These are phyloP conservation scores for Drosophila repleta DNA, from an alignment of 1,140 invertebrate genomes.

Conservation along the genomic window DNA sequence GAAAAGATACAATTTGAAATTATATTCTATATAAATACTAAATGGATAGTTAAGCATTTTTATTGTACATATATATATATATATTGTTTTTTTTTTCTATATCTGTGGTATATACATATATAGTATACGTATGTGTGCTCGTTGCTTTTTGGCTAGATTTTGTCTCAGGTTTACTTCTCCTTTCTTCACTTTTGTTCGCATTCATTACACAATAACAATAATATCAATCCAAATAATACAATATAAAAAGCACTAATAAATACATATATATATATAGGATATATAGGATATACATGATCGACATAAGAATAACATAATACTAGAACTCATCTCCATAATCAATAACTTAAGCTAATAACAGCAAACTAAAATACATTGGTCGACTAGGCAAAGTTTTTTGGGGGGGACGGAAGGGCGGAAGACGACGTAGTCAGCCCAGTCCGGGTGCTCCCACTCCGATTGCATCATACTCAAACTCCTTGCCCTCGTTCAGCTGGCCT, in stretches of 20 bases:
- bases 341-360: slow-evolving; percentile 4
- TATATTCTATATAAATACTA: slow-evolving; percentile 37
- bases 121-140: slow-evolving; percentile 30
- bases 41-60: background rate
- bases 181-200: slow-evolving; percentile 35
- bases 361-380: slow-evolving; percentile 1
- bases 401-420: background rate
- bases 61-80: slow-evolving; percentile 13
- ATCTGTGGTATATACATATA: slow-evolving; percentile 11
- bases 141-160: slow-evolving; percentile 44
- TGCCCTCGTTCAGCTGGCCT: slow-evolving; percentile 38
- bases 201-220: slow-evolving; percentile 43
- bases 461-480: slow-evolving; percentile 15
- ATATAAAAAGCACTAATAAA: slow-evolving; percentile 43
- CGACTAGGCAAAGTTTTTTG: slow-evolving; percentile 27
- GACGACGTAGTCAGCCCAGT: background rate
- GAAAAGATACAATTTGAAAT: slow-evolving; percentile 71
- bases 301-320: background rate
- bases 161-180: background rate
- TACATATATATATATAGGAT: slow-evolving; percentile 1
- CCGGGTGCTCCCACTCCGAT: slow-evolving; percentile 5
- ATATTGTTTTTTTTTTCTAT: too few relatives aligned
- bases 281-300: background rate
- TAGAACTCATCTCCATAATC: slow-evolving; percentile 1
- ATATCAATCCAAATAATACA: slow-evolving; percentile 48